Percentiles rank a stretch among this genome's conserved stretches.
phyloP scores from a whole-genome alignment of 2,888 invertebrate genomes.

The Sipha maydis region DNA sequence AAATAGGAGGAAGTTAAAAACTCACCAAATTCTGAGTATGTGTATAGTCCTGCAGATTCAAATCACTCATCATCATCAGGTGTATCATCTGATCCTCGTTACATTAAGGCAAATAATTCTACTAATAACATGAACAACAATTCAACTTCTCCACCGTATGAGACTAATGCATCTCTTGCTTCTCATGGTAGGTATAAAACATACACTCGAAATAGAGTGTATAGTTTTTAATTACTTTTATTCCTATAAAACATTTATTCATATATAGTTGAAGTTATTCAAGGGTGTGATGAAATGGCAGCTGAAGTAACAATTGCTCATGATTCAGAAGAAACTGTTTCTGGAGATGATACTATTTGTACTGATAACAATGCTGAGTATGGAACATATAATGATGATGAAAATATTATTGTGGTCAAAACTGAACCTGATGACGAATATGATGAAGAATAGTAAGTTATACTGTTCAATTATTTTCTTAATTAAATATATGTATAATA shows the following conservation, averaged over 20 bases:
- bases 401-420: constrained; percentile 57
- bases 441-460: constrained; percentile 54
- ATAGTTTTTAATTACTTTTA: neutral
- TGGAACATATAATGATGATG: constrained; percentile 58
- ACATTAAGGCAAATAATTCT: constrained; percentile 35
- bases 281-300: constrained; percentile 62
- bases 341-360: constrained; percentile 53
- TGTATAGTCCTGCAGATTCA: constrained; percentile 60
- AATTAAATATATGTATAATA: neutral
- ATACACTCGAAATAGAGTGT: constrained; percentile 26
- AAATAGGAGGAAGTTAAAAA: constrained; percentile 48
- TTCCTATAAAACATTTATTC: constrained; percentile 13
- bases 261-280: constrained; percentile 58
- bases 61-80: constrained; percentile 58
- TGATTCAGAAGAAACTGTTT: constrained; percentile 56
- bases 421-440: constrained; percentile 56
- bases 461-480: neutral
- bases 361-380: constrained; percentile 58
- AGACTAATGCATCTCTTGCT: constrained; percentile 55
- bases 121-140: constrained; percentile 37
- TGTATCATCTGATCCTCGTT: constrained; percentile 49
- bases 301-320: constrained; percentile 59
- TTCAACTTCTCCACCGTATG: constrained; percentile 47
- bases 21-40: constrained; percentile 54
- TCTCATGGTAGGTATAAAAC: constrained; percentile 56